phyloP scores from a whole-genome alignment of 2,888 invertebrate species.

The Lycophotia porphyrea region DNA sequence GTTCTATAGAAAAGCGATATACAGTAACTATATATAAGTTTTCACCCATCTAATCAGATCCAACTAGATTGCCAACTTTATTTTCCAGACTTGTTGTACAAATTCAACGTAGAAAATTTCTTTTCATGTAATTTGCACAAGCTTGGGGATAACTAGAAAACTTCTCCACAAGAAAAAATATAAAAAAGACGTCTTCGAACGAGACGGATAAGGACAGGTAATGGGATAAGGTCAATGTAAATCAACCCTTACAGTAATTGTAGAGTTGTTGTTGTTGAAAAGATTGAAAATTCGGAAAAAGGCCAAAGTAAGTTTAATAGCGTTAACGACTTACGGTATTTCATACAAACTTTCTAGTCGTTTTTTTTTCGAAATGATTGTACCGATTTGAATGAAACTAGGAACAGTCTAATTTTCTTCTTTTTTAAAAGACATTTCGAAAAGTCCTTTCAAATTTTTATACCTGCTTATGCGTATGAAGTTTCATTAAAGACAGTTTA shows the following conservation, averaged over 20 bases:
- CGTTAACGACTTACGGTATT: too few relatives aligned
- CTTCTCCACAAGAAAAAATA: slow-evolving; percentile 55
- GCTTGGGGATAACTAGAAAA: slow-evolving; percentile 67
- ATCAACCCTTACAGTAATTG: slow-evolving; percentile 50
- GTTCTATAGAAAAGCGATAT: slow-evolving; percentile 4
- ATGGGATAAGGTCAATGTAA: slow-evolving; percentile 37
- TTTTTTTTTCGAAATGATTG: too few relatives aligned
- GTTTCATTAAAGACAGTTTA: too few relatives aligned
- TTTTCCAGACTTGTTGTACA: slow-evolving; percentile 58
- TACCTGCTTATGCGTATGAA: too few relatives aligned
- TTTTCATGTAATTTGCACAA: slow-evolving; percentile 62
- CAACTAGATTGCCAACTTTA: slow-evolving; percentile 54
- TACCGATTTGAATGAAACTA: too few relatives aligned
- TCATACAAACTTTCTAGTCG: too few relatives aligned
- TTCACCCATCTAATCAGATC: slow-evolving; percentile 48
- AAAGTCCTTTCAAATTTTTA: too few relatives aligned
- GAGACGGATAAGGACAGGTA: slow-evolving; percentile 54
- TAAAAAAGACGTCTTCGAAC: slow-evolving; percentile 37
- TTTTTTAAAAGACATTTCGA: too few relatives aligned
- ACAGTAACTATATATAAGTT: background rate
- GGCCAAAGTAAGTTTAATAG: slow-evolving; percentile 6
- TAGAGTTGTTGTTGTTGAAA: slow-evolving; percentile 42
- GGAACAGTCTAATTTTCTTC: too few relatives aligned
- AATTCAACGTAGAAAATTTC: slow-evolving; percentile 51
- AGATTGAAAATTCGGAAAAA: slow-evolving; percentile 31